Evolutionary conservation across 2,888 invertebrate genomes (phyloP).

Genomic region (Orgyia antiqua): DNA sequence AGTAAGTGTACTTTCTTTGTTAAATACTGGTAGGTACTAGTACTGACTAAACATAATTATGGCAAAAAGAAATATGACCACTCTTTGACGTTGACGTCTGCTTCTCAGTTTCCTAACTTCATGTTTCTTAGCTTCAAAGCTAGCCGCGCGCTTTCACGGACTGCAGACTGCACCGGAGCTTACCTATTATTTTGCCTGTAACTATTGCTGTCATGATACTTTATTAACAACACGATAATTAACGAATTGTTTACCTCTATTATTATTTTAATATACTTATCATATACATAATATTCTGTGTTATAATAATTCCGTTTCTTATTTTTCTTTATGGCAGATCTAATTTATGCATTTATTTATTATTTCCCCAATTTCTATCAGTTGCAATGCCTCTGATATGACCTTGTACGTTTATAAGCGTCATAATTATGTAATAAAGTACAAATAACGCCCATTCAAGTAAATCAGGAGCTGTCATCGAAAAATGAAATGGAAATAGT

Average conservation of each 20-base stretch:
- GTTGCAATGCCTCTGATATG: no score
- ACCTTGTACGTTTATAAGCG: no score
- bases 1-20: neutral
- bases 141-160: constrained; percentile 42
- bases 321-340: no score
- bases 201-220: constrained; percentile 32
- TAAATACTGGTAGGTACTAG: neutral
- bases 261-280: no score
- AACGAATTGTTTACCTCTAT: constrained; percentile 16
- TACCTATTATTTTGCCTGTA: constrained; percentile 34
- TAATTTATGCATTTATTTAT: no score
- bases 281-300: no score
- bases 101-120: constrained; percentile 15
- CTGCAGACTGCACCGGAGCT: constrained; percentile 20
- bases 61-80: neutral
- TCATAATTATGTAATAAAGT: no score
- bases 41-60: neutral
- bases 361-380: no score
- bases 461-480: no score
- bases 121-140: constrained; percentile 32
- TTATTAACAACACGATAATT: constrained; percentile 30
- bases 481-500: no score
- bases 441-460: no score
- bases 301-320: no score
- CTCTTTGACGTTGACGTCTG: constrained; percentile 1